Base-by-base conservation (phyloP, 1,140 invertebrate genomes). In the Bombus waltoni region DNA sequence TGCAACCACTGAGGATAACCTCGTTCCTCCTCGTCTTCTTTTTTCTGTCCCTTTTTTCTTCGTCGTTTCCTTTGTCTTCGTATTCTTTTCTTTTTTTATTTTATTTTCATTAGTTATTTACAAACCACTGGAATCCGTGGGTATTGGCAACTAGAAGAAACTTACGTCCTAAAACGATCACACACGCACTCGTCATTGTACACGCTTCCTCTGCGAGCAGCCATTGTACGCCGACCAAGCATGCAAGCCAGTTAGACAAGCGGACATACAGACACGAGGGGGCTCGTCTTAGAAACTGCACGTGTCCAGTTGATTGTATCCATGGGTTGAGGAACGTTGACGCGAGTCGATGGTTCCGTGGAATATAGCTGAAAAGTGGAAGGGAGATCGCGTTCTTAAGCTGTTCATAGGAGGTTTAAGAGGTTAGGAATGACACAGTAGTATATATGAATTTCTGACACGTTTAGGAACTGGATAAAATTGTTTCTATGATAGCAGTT, bases 191-290 rank as follows among this genome's bases (percentile, higher is more conserved):
- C 80, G 65, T 83, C 87, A 35, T 77, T 66, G 62, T 77, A 75
- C 86, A 81, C 72, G 66, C 35, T 66, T 81, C 66, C 22, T 66
- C 53, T 88, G 62, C 87, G 73, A 78, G 81, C 65, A 76, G 82
- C 77, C 87, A 80, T 53, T 81, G 82, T 71, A 73, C 75, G 81
- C 78, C 77, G 68, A 83, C 79, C 88, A 89, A 90, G 86, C 86
- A 81, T 79, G 77, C 88, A 88, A 88, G 88, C 86, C 86, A 75
- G 86, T 53, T 73, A 88, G 86, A 90, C 88, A 93, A 92, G 89
- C 92, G 83, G 87, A 91, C 87, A 92, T 87, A 89, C 87, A 82
- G 86, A 88, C 87, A 80, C 71, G 38, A 28, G 57, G 44, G 59
- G 42, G 9, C n/a, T 68, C 8, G 57, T 65, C 70, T 80, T 79